Evolutionary conservation across 2,113 vertebrate species (phyloP).

Genomic region (Psittacula cyanocephala): DNA sequence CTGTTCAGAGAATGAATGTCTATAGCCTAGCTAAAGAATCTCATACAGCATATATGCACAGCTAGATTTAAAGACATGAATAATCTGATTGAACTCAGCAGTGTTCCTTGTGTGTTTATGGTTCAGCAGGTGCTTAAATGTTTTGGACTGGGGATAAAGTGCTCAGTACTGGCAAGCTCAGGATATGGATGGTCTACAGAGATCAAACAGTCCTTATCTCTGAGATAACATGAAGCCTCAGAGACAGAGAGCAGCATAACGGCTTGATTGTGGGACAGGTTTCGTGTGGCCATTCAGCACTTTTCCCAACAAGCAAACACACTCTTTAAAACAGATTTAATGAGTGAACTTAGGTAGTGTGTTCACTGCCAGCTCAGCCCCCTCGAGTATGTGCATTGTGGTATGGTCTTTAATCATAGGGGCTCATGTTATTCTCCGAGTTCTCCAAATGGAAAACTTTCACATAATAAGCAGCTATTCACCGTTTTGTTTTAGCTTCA

Average conservation of each 20-base stretch:
- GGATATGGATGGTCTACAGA: neutral
- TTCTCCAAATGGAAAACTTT: slow-evolving; percentile 18
- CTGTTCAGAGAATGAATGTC: neutral
- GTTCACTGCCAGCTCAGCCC: neutral
- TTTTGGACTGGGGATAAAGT: neutral
- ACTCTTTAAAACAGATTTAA: neutral
- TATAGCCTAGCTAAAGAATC: neutral
- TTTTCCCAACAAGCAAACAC: neutral
- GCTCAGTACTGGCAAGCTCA: neutral
- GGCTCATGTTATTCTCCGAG: neutral
- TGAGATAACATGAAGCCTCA: neutral
- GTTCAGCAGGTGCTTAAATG: neutral
- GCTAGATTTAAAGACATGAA: neutral
- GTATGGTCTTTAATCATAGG: neutral
- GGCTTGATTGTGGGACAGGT: neutral
- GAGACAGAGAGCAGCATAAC: neutral
- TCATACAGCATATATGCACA: neutral
- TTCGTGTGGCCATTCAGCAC: neutral
- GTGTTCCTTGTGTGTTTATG: neutral
- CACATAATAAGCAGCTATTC: neutral
- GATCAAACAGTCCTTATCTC: neutral
- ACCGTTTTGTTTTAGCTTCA: neutral
- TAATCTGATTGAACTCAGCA: neutral
- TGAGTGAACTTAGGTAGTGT: neutral
- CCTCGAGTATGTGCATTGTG: neutral